Percentiles rank a stretch among this genome's conserved stretches.
These are phyloP conservation scores for Ormyrus rosae DNA, from an alignment of 2,888 invertebrate genomes.

Conservation along the genomic window DNA sequence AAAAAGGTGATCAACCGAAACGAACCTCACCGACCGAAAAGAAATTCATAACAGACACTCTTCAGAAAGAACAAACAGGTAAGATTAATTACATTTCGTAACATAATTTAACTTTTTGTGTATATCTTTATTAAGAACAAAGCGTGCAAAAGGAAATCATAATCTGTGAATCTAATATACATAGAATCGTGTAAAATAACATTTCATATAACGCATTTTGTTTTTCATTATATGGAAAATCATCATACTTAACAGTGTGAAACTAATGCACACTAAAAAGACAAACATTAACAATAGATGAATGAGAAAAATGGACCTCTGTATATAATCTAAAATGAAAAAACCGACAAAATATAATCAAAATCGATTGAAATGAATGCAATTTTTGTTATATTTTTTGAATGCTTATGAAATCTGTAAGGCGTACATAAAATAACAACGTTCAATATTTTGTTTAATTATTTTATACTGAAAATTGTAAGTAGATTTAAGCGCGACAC, in stretches of 20 bases:
- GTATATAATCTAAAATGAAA: background rate
- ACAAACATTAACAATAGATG: too few relatives aligned
- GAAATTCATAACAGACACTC: slow-evolving; percentile 71
- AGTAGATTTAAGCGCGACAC: background rate
- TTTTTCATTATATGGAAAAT: background rate
- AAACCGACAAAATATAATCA: slow-evolving; percentile 3
- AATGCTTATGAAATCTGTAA: background rate
- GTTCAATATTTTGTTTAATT: too few relatives aligned
- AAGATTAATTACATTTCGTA: slow-evolving; percentile 38
- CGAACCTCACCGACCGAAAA: slow-evolving; percentile 70
- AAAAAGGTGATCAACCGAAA: slow-evolving; percentile 72
- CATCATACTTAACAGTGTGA: slow-evolving; percentile 2
- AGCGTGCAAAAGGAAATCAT: slow-evolving; percentile 46
- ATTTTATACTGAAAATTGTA: too few relatives aligned
- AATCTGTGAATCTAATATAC: slow-evolving; percentile 4
- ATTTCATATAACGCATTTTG: slow-evolving; percentile 16
- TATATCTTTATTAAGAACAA: slow-evolving; percentile 4
- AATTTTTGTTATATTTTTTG: slow-evolving; percentile 7
- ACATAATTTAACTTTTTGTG: background rate
- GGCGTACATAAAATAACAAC: too few relatives aligned
- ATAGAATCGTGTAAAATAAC: slow-evolving; percentile 18
- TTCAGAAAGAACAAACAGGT: slow-evolving; percentile 72
- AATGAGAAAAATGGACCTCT: too few relatives aligned
- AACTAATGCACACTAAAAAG: too few relatives aligned
- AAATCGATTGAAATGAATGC: background rate